phyloP scores from a whole-genome alignment of 2,113 vertebrate species.

The Colistium nudipinnis region DNA sequence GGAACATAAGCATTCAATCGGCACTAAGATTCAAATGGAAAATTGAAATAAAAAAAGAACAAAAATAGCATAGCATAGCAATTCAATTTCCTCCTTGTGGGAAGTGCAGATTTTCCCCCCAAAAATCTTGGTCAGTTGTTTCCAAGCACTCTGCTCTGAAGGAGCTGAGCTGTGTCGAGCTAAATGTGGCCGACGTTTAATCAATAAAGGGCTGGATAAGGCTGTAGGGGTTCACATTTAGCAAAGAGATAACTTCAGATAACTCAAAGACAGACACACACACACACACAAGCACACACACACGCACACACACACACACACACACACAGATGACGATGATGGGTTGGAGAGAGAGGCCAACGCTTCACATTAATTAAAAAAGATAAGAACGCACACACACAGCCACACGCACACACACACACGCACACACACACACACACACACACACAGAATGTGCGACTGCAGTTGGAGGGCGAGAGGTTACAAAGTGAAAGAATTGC shows the following conservation, averaged over 20 bases:
- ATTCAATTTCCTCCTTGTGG: not conserved
- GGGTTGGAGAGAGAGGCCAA: slow-evolving; percentile 12
- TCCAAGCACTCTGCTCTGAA: not conserved
- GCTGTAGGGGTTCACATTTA: slow-evolving; percentile 46
- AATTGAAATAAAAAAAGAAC: too few relatives aligned
- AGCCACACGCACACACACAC: slow-evolving; percentile 1
- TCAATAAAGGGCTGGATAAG: slow-evolving; percentile 47
- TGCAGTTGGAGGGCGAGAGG: slow-evolving; percentile 23
- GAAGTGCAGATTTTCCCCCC: not conserved
- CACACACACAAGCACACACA: not conserved
- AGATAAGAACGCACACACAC: slow-evolving; percentile 25
- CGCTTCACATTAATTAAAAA: slow-evolving; percentile 51
- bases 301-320: not conserved
- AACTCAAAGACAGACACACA: slow-evolving; percentile 16
- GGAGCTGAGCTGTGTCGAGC: slow-evolving; percentile 29
- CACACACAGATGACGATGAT: slow-evolving; percentile 11
- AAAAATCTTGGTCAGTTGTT: slow-evolving; percentile 4
- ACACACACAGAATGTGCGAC: not conserved
- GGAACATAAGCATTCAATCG: too few relatives aligned
- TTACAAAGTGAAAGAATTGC: slow-evolving; percentile 36
- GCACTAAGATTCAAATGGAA: too few relatives aligned
- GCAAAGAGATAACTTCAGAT: slow-evolving; percentile 52
- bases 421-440: not conserved
- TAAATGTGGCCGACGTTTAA: slow-evolving; percentile 48
- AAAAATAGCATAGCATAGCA: too few relatives aligned